A percentile compares a stretch with the other conserved stretches of the same genome.
These are phyloP conservation scores for Drosophila orena DNA, from an alignment of 1,140 invertebrate species.

Conservation along the genomic window DNA sequence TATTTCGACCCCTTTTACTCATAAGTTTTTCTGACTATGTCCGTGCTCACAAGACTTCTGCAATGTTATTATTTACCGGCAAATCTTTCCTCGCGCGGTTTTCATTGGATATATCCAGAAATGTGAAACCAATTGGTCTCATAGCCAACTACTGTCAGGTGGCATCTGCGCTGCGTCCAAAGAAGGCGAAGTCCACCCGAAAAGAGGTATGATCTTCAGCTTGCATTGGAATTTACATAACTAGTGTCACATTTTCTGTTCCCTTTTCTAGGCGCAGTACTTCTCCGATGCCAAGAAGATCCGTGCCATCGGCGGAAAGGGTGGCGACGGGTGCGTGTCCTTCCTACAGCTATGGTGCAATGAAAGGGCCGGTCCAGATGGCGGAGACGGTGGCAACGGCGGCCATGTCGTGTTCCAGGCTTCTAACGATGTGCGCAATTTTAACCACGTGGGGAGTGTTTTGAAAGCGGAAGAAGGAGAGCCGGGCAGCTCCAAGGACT, in stretches of 20 bases:
- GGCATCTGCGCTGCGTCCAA: slow-evolving; percentile 66
- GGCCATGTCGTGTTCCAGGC: slow-evolving; percentile 97
- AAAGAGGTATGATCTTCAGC: slow-evolving; percentile 54
- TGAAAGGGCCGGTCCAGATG: slow-evolving; percentile 96
- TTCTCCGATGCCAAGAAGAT: slow-evolving; percentile 90
- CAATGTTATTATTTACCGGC: slow-evolving; percentile 36
- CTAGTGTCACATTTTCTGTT: not conserved
- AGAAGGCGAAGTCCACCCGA: slow-evolving; percentile 68
- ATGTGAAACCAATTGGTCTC: not conserved
- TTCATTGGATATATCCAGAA: slow-evolving; percentile 16
- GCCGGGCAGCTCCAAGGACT: slow-evolving; percentile 91
- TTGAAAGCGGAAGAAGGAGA: slow-evolving; percentile 89
- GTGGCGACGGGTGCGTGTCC: slow-evolving; percentile 96
- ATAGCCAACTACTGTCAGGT: slow-evolving; percentile 51
- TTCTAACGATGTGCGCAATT: slow-evolving; percentile 88
- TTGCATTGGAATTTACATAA: slow-evolving; percentile 42
- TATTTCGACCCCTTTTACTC: too few relatives aligned
- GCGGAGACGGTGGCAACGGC: slow-evolving; percentile 98
- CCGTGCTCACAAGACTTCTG: not conserved
- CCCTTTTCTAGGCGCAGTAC: slow-evolving; percentile 85
- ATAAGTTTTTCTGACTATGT: not conserved
- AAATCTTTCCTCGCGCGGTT: slow-evolving; percentile 15
- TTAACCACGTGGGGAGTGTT: slow-evolving; percentile 89
- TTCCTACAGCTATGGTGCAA: slow-evolving; percentile 92
- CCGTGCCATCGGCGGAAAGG: slow-evolving; percentile 91